Evolutionary conservation across 1,140 invertebrate species (phyloP), one percentile per base, ranked within the genome.

Genomic region (Lepidostoma basale): DNA sequence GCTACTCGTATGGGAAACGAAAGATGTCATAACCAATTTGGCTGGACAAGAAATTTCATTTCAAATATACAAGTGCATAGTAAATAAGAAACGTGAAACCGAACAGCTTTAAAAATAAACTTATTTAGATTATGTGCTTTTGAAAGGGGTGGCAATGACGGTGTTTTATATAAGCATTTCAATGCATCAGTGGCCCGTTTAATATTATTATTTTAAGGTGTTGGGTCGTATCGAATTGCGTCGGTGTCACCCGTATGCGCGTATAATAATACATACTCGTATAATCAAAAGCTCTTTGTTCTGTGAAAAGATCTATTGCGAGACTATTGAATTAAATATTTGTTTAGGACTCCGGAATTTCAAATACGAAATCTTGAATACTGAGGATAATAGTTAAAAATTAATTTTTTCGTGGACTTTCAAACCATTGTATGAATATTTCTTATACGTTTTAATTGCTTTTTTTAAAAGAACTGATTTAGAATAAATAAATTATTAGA

Each of bases 21-120:
- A 59, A 56, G 39, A 67, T 58, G 64, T 45, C 52, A 67, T 67
- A 54, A 66, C 47, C 25, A 40, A 59, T 59, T 40, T 40, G 54
- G 54, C 23, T 59, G 30, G 49, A 54, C 18, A 52, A n/a, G 30
- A 54, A 54, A 14, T n/a, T 14, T 20, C n/a, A n/a, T 54, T 23
- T 54, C 23, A 28, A 12, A 28, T 30, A 18, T 30, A n/a, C 25
- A 30, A 54, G 49, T 54, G 49, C 30, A 54, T 30, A 54, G 49
- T 30, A 54, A 54, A 54, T 18, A 54, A 54, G 26, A 30, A 16
- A 18, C 18, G 9, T 1, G 26, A 28, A 4, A 18, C 26, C 25
- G 30, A 26, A 54, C 49, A n/a, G n/a, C 26, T 30, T 14, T 33
- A 18, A 54, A 54, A 54, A 54, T 54, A 54, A 54, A 54, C 49